Evolutionary conservation across 2,113 vertebrate species (phyloP).

Genomic region (Pongo abelii): DNA sequence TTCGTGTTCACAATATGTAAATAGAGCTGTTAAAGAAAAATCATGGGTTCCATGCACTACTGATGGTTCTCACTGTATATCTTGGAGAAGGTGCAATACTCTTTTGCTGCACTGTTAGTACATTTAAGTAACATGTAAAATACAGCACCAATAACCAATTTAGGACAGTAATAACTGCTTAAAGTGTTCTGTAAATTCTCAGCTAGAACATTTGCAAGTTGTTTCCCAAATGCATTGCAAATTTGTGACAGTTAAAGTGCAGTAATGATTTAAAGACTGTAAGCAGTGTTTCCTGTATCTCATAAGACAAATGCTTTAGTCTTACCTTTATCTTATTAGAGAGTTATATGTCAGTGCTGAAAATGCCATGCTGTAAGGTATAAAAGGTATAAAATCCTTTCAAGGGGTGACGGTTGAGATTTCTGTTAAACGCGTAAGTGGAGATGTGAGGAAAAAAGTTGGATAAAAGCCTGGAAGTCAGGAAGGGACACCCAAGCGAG

Average conservation of each 20-base stretch:
- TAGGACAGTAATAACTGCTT: not conserved
- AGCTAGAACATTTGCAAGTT: not conserved
- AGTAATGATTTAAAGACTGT: not conserved
- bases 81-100: constrained; percentile 91
- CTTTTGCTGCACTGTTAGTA: constrained; percentile 91
- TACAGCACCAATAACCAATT: constrained; percentile 83
- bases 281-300: constrained; percentile 18
- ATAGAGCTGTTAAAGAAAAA: not conserved
- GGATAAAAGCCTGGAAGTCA: not conserved
- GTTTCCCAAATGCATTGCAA: constrained; percentile 11
- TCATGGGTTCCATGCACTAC: constrained; percentile 92
- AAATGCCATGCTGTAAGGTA: not conserved
- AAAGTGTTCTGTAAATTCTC: constrained; percentile 21
- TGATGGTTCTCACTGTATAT: constrained; percentile 89
- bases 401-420: not conserved
- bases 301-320: not conserved
- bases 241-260: not conserved
- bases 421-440: not conserved
- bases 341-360: not conserved
- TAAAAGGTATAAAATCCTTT: not conserved
- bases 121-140: constrained; percentile 80
- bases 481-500: not conserved
- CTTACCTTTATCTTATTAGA: not conserved
- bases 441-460: not conserved
- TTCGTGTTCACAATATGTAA: not conserved